phyloP scores from a whole-genome alignment of 1,140 invertebrate species.

The Zaprionus davidi region DNA sequence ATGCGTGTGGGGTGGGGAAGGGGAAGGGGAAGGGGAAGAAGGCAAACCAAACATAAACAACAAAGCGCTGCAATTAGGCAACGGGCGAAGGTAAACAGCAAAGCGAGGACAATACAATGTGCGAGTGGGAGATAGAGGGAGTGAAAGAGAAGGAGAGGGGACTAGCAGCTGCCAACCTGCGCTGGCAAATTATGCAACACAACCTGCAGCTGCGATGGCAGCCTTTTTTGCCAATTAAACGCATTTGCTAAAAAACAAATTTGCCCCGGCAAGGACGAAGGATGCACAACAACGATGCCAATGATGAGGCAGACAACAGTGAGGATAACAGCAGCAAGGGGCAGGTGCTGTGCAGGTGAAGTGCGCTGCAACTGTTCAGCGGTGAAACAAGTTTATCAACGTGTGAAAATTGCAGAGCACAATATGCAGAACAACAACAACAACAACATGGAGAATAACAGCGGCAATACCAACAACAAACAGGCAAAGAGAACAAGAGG shows the following conservation, averaged over 20 bases:
- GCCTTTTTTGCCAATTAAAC: conserved; percentile 75
- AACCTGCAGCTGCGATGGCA: conserved; percentile 22
- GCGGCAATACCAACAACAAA: conserved; percentile 27
- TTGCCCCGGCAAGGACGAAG: conserved; percentile 23
- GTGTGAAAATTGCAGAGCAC: conserved; percentile 75
- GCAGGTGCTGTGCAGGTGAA: conserved; percentile 6
- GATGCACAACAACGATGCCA: conserved; percentile 37
- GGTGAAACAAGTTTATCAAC: conserved; percentile 79
- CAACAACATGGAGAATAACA: conserved; percentile 15
- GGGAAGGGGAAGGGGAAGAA: neutral
- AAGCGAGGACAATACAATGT: neutral
- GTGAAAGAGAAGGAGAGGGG: neutral
- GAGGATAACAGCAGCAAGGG: conserved; percentile 41
- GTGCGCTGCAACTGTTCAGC: conserved; percentile 43
- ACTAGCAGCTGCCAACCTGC: neutral
- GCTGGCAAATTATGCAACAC: conserved; percentile 49
- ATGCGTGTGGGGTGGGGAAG: neutral
- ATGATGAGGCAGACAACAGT: conserved; percentile 51
- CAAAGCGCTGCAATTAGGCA: conserved; percentile 40
- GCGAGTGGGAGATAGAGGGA: neutral
- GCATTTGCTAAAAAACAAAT: conserved; percentile 74
- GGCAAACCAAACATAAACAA: conserved; percentile 1
- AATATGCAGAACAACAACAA: conserved; percentile 61
- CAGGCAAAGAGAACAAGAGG: neutral
- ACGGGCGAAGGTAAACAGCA: conserved; percentile 2